These are phyloP conservation scores for Heliconius nattereri DNA, from an alignment of 1,140 invertebrate species.

Conservation along the genomic window DNA sequence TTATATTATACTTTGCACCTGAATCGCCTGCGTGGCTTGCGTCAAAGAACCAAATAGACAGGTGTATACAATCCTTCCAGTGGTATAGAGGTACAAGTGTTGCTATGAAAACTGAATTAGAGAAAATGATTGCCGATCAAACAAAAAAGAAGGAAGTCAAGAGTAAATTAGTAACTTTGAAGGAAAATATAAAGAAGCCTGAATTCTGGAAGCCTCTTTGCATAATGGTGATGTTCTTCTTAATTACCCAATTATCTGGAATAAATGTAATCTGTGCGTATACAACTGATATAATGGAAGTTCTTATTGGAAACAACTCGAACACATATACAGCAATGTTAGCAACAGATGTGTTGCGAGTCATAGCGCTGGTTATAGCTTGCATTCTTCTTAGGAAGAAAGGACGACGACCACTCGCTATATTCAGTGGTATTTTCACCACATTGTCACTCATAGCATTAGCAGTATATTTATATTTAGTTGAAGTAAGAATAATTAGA, in stretches of 20 bases:
- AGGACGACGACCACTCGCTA: conserved; percentile 81
- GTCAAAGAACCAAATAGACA: conserved; percentile 78
- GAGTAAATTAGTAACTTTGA: conserved; percentile 60
- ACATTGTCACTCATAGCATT: conserved; percentile 79
- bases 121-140: conserved; percentile 75
- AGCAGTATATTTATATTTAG: conserved; percentile 70
- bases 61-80: conserved; percentile 79
- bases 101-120: conserved; percentile 76
- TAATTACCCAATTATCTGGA: conserved; percentile 84
- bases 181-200: conserved; percentile 68
- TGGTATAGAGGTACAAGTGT: conserved; percentile 79
- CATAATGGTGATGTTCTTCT: conserved; percentile 83
- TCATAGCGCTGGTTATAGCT: conserved; percentile 82
- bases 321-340: conserved; percentile 84
- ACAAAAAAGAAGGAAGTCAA: conserved; percentile 57
- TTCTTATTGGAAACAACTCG: conserved; percentile 73
- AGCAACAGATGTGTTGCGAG: conserved; percentile 85
- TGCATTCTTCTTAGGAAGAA: conserved; percentile 83
- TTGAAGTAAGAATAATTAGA: conserved; percentile 53
- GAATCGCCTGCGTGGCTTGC: conserved; percentile 88
- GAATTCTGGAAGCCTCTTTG: conserved; percentile 83
- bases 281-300: conserved; percentile 84
- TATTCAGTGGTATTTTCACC: conserved; percentile 82
- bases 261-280: conserved; percentile 88
- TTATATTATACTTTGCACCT: conserved; percentile 82